Conservation (phyloP, 1,140 invertebrate genomes). For the Cotesia glomerata region DNA sequence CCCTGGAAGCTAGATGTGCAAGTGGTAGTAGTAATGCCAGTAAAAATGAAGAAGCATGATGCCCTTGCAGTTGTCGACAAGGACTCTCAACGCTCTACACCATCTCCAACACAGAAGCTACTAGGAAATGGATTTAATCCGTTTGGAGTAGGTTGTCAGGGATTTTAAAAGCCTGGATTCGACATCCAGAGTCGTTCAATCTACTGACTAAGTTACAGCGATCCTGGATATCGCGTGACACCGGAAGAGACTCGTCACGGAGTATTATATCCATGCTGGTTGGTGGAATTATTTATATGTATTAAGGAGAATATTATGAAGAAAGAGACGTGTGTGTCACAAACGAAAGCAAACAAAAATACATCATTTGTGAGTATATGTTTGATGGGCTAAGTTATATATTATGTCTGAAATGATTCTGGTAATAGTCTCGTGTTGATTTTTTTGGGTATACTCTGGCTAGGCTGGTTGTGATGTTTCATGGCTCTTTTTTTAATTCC, state of each 20-base stretch:
- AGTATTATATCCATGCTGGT: conserved; percentile 15
- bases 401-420: conserved; percentile 2
- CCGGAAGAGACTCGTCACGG: conserved; percentile 16
- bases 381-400: not conserved
- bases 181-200: not conserved
- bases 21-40: not conserved
- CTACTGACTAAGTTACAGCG: not conserved
- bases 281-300: not conserved
- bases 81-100: too few species aligned
- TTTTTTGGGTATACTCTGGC: not conserved
- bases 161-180: not conserved
- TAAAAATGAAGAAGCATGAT: not conserved
- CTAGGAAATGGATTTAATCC: conserved; percentile 23
- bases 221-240: conserved; percentile 32
- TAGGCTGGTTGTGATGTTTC: not conserved
- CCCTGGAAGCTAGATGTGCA: too few species aligned
- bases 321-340: not conserved
- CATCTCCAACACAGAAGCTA: too few species aligned
- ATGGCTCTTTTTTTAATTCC: not conserved
- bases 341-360: not conserved
- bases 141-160: not conserved
- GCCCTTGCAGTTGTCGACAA: too few species aligned
- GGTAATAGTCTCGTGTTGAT: not conserved
- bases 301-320: not conserved
- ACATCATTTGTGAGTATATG: too few species aligned